Base-by-base conservation (phyloP, 2,797 vertebrate species). In the Anguilla megastoma region DNA sequence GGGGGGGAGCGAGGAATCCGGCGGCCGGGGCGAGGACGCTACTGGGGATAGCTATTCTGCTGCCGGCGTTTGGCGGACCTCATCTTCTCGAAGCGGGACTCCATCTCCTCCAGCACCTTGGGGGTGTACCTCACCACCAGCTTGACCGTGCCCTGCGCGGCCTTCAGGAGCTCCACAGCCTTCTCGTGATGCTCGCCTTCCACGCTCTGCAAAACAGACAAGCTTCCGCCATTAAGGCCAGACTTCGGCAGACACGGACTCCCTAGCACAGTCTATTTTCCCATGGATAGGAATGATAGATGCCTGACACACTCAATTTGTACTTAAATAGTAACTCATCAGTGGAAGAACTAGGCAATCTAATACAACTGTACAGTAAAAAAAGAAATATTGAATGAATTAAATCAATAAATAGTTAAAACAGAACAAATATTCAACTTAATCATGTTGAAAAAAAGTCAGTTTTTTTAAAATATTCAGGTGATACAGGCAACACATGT, bases 31-130 rank as follows among this genome's bases (percentile, higher is more conserved):
- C 41, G 89, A 88, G 80, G 90, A 89, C 92, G 89, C 96, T 97
- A 97, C 94, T 97, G 94, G 88, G 95, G 95, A 92, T 94, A 97
- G 94, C 91, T 99, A 94, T 98, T 99, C 94, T 99, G 98, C 95
- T 99, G 98, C 88, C 98, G 96, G 94, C 98, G 98, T 94, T 98
- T 99, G 27, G 98, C 98, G 0, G 98, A 99, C 95, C 98, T 97
- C 98, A 99, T 98, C 96, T 99, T 99, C 94, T 99, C 98, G 94
- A 99, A 99, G 90, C 98, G 97, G 0, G 97, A 99, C 93, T 99
- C 98, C 98, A 99, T 99, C 90, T 99, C 98, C 94, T 99, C 98
- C 8, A 99, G 95, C 90, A 99, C 98, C 92, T 98, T 98, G 3
- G 98, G 98, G 27, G 98, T 99, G 92, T 99, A 99, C 56, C 98